A percentile compares a stretch with the other conserved stretches of the same genome.
These are phyloP conservation scores for Parnassius mnemosyne DNA, from an alignment of 2,888 invertebrate species.

Conservation along the genomic window DNA sequence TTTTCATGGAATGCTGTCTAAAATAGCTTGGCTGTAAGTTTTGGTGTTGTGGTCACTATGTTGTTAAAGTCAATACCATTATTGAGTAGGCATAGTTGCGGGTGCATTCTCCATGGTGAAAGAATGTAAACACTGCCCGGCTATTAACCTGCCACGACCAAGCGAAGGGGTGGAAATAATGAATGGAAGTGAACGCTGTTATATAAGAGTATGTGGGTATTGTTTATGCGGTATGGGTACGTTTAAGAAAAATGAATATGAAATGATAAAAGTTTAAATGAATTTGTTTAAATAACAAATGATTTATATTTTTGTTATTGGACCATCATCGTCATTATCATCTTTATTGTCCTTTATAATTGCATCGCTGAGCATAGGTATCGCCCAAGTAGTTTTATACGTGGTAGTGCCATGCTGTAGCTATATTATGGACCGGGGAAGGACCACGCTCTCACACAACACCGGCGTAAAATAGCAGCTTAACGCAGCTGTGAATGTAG, in stretches of 20 bases:
- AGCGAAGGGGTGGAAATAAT: slow-evolving; percentile 25
- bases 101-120: slow-evolving; percentile 71
- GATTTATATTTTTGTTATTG: too few relatives aligned
- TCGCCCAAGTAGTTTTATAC: too few relatives aligned
- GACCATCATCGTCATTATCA: too few relatives aligned
- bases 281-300: too few relatives aligned
- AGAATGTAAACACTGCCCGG: slow-evolving; percentile 60
- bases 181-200: slow-evolving; percentile 13
- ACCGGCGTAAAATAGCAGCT: too few relatives aligned
- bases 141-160: slow-evolving; percentile 32
- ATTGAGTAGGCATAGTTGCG: slow-evolving; percentile 31
- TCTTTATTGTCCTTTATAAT: too few relatives aligned
- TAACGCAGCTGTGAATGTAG: too few relatives aligned
- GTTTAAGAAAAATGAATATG: neutral
- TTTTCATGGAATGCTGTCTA: slow-evolving; percentile 7
- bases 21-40: slow-evolving; percentile 16
- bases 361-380: too few relatives aligned
- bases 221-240: slow-evolving; percentile 1
- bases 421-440: too few relatives aligned
- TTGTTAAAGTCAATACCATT: slow-evolving; percentile 12
- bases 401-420: too few relatives aligned
- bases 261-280: too few relatives aligned
- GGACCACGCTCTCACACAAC: too few relatives aligned
- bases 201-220: slow-evolving; percentile 9
- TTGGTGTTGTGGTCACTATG: neutral